Base-by-base conservation (phyloP, 2,888 invertebrate species). In the Tipula helvola region DNA sequence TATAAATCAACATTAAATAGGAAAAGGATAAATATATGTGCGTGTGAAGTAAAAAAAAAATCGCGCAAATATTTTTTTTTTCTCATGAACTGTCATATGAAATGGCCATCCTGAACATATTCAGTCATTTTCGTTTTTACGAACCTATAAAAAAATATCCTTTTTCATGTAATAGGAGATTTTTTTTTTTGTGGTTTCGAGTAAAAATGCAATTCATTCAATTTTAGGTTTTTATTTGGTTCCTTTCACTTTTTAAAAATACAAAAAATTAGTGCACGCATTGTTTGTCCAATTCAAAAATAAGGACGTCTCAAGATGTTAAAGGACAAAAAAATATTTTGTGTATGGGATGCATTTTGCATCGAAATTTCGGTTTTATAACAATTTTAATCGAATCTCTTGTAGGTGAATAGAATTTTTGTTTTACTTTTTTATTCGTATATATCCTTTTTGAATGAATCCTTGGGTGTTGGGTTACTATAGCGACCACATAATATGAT, bases 401-500 rank as follows among this genome's bases (percentile, higher is more conserved):
- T 71, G 71, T 71, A 71, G 71, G 71, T 71, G 71, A 71, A 28
- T 71, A 71, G 28, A 71, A 12, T 16, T 16, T 16, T 7, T 3
- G 5, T n/a, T 57, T 57, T 57, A 1, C 16, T 57, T 10, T 52
- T 52, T 52, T 16, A 16, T 52, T 52, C n/a, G 28, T 28, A n/a
- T 16, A 52, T 52, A 71, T 28, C 71, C 28, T 71, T 71, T 71
- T 71, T 28, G 28, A 52, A 52, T 16, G 16, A 71, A 71, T 71
- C 71, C 28, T 71, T 71, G 28, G 71, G 71, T 71, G 71, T 71
- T 71, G 71, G 71, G 71, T 71, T 71, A 71, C 71, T 71, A 71
- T 71, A 71, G 71, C 71, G 71, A 71, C 71, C 71, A 71, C 71
- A 71, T 71, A 71, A 71, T 71, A 71, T 71, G 71, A 71, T 71